phyloP scores from a whole-genome alignment of 2,888 invertebrate genomes.

The Pyralis farinalis region DNA sequence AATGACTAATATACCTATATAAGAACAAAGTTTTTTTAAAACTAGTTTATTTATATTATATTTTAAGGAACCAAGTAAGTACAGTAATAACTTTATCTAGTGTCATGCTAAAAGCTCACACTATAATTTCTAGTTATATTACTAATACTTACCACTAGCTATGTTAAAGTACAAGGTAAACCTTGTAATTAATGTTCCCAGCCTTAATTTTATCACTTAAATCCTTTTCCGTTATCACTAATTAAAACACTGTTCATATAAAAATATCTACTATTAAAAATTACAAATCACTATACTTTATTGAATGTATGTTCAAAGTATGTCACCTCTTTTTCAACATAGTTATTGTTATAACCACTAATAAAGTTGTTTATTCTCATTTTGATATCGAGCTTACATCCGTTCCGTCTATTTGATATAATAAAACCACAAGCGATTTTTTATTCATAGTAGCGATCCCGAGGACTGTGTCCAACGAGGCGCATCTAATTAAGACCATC shows the following conservation, averaged over 20 bases:
- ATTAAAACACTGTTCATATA: conserved; percentile 9
- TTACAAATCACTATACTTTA: background rate
- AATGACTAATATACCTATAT: too few relatives aligned
- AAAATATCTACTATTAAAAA: conserved; percentile 5
- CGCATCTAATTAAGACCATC: conserved; percentile 72
- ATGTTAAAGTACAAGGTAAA: background rate
- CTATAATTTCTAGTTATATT: too few relatives aligned
- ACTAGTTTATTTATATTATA: too few relatives aligned
- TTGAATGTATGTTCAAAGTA: conserved; percentile 2
- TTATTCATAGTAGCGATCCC: conserved; percentile 69
- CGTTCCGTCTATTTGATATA: conserved; percentile 49
- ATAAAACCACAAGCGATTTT: conserved; percentile 53
- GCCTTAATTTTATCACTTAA: conserved; percentile 2
- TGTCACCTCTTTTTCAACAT: conserved; percentile 61
- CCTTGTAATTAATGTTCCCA: background rate
- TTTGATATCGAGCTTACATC: conserved; percentile 35
- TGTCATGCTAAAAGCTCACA: too few relatives aligned
- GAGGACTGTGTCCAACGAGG: conserved; percentile 56
- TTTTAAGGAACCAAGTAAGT: too few relatives aligned
- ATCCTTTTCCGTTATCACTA: conserved; percentile 4
- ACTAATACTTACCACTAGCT: background rate
- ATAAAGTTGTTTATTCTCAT: conserved; percentile 42
- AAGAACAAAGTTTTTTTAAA: too few relatives aligned
- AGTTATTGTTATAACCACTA: conserved; percentile 40
- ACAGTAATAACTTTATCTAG: too few relatives aligned